Conservation (phyloP, 2,888 invertebrate genomes). For the Ormyrus rosae region DNA sequence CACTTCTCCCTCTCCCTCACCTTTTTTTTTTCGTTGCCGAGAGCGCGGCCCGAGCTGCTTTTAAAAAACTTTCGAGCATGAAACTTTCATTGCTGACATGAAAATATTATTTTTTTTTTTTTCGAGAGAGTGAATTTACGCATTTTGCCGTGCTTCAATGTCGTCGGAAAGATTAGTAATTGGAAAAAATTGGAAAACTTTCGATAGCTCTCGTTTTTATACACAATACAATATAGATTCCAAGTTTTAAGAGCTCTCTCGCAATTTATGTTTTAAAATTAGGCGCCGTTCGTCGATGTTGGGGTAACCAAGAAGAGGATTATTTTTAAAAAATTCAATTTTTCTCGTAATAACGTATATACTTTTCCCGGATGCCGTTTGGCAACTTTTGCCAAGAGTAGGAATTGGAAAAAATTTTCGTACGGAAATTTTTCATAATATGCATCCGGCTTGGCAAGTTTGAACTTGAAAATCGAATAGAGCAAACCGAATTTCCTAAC, state of each 20-base stretch:
- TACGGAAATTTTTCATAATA: background rate
- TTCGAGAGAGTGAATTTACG: background rate
- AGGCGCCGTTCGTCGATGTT: too few relatives aligned
- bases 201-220: background rate
- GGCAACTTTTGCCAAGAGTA: too few relatives aligned
- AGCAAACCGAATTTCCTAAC: background rate
- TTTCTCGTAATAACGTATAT: too few relatives aligned
- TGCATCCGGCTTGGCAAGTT: background rate
- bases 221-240: background rate
- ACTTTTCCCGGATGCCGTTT: too few relatives aligned
- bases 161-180: background rate
- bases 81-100: conserved; percentile 43
- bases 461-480: background rate
- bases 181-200: background rate
- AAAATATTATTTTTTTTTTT: conserved; percentile 25
- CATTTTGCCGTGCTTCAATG: background rate
- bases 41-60: conserved; percentile 16
- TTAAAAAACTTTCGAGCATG: conserved; percentile 47
- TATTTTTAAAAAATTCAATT: too few relatives aligned
- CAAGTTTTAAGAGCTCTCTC: background rate
- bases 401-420: background rate
- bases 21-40: background rate
- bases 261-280: too few relatives aligned
- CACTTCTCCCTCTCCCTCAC: background rate
- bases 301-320: too few relatives aligned